Evolutionary conservation across 2,113 vertebrate genomes (phyloP).

Genomic region (Asarcornis scutulata): DNA sequence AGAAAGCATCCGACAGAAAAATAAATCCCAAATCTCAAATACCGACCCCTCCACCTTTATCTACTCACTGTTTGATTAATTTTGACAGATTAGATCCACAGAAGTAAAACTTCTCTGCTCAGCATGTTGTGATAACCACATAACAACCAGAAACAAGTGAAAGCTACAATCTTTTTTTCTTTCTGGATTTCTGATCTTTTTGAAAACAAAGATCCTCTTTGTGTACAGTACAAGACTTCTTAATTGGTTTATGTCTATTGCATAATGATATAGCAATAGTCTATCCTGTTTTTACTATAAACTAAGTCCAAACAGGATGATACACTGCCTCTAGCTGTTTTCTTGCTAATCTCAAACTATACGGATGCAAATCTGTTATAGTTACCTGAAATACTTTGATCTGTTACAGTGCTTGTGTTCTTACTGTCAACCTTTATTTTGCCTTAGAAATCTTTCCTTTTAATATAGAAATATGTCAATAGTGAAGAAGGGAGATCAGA

Average conservation of each 20-base stretch:
- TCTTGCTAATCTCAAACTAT: neutral
- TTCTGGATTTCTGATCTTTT: neutral
- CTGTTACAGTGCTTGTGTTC: neutral
- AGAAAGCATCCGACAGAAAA: neutral
- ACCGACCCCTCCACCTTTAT: neutral
- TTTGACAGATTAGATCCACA: neutral
- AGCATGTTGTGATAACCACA: neutral
- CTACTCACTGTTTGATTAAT: neutral
- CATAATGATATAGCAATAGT: neutral
- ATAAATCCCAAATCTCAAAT: neutral
- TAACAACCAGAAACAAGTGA: neutral
- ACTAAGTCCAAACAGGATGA: neutral
- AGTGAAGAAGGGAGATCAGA: neutral
- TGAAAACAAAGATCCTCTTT: neutral
- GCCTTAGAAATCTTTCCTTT: neutral
- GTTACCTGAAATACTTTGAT: conserved; percentile 18
- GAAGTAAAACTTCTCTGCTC: neutral
- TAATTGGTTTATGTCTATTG: neutral
- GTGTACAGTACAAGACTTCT: neutral
- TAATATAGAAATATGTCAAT: neutral
- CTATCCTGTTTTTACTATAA: neutral
- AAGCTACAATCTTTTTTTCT: neutral
- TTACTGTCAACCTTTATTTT: neutral
- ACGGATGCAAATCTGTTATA: neutral
- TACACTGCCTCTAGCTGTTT: neutral